A percentile compares a stretch with the other conserved stretches of the same genome.
Conservation (phyloP, 2,113 vertebrate genomes). For the Ceuthmochares aereus region DNA sequence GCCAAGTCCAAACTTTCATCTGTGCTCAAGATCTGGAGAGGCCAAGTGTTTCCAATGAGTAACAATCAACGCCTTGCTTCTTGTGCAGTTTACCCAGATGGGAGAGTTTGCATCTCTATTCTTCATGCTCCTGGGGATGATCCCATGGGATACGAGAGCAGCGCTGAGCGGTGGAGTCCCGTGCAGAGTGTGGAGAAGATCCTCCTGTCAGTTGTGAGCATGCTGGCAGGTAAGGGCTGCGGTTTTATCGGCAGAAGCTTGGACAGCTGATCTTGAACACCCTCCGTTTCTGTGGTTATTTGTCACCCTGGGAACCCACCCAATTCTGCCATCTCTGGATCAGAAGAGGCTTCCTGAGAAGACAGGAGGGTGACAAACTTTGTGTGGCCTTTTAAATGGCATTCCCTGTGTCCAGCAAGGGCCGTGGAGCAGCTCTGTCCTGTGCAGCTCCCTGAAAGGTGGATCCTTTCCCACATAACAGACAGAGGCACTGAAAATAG, state of each 20-base stretch:
- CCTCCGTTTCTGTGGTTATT: not conserved
- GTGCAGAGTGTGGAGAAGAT: conserved; percentile 99
- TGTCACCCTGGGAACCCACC: not conserved
- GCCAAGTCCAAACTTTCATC: not conserved
- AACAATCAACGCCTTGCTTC: not conserved
- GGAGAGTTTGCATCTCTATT: conserved; percentile 97
- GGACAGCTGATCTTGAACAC: not conserved
- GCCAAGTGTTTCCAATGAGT: not conserved
- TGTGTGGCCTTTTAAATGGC: not conserved
- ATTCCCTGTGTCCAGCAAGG: not conserved
- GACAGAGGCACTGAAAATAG: not conserved
- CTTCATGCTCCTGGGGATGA: conserved; percentile 96
- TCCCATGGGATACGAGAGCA: conserved; percentile 98
- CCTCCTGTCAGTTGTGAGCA: conserved; percentile 95
- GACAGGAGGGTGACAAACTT: not conserved
- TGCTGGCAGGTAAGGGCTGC: conserved; percentile 88
- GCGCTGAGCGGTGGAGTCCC: conserved; percentile 94
- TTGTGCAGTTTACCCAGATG: conserved; percentile 91
- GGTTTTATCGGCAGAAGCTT: not conserved
- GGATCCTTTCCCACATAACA: not conserved
- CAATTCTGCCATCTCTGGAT: not conserved
- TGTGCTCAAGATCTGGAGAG: not conserved
- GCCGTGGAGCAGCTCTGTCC: not conserved
- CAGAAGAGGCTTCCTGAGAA: not conserved
- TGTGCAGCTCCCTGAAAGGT: not conserved